Evolutionary conservation across 1,140 invertebrate genomes (phyloP).

Genomic region (Hirudo medicinalis): DNA sequence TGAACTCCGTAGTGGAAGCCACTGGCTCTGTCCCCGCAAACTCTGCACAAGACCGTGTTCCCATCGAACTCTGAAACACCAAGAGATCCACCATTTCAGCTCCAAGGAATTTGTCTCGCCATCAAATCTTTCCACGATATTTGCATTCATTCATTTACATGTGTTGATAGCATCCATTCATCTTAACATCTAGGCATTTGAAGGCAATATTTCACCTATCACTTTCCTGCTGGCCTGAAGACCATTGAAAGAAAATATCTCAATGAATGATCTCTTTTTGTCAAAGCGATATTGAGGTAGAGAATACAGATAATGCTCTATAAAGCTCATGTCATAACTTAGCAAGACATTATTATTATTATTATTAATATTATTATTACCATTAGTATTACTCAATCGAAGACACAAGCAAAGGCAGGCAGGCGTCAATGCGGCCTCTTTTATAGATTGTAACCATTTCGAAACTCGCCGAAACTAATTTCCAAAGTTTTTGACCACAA

Average conservation of each 20-base stretch:
- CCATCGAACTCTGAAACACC: constrained; percentile 90
- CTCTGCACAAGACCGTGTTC: constrained; percentile 84
- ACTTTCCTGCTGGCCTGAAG: constrained; percentile 24
- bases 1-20: constrained; percentile 99
- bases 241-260: constrained; percentile 25
- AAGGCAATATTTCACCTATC: constrained; percentile 19
- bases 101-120: neutral
- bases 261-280: constrained; percentile 20
- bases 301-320: constrained; percentile 24
- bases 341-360: neutral
- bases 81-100: constrained; percentile 31
- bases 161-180: neutral
- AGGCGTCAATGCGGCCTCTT: neutral
- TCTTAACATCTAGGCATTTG: neutral
- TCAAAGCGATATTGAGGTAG: constrained; percentile 24
- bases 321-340: constrained; percentile 18
- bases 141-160: neutral
- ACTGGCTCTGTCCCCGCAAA: constrained; percentile 97
- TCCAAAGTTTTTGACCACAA: too few relatives aligned
- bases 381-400: neutral
- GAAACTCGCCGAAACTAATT: too few relatives aligned
- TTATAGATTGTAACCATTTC: neutral
- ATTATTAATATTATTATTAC: neutral
- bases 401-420: neutral
- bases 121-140: neutral